Evolutionary conservation across 1,140 invertebrate species (phyloP).

Genomic region (Rhysida immarginata): DNA sequence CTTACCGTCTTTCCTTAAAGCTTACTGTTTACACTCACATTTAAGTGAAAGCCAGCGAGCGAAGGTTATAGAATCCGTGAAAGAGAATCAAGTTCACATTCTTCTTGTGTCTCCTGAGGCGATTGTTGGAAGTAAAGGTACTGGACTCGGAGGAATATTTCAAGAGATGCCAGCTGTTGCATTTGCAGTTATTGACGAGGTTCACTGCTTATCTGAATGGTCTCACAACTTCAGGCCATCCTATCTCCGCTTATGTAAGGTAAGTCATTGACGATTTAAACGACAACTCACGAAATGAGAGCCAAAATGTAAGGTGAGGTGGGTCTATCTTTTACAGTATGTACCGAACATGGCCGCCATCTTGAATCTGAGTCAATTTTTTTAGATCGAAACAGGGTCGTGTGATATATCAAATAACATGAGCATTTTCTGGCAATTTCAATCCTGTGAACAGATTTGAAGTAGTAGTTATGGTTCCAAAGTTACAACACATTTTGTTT

Average conservation of each 20-base stretch:
- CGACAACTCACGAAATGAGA: too few species aligned
- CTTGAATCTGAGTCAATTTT: too few species aligned
- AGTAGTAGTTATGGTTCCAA: too few species aligned
- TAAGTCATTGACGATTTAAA: too few species aligned
- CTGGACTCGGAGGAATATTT: constrained; percentile 46
- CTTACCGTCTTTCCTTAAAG: constrained; percentile 60
- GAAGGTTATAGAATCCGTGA: constrained; percentile 54
- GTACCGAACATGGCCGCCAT: too few species aligned
- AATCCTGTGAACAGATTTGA: too few species aligned
- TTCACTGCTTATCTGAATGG: constrained; percentile 94
- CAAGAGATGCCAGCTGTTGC: constrained; percentile 73
- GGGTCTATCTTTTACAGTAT: too few species aligned
- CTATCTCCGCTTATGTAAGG: constrained; percentile 80
- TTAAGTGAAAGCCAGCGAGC: constrained; percentile 55
- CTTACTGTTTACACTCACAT: constrained; percentile 74
- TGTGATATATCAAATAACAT: too few species aligned
- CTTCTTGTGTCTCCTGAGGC: constrained; percentile 82
- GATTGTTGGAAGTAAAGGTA: constrained; percentile 44
- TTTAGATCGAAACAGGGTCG: too few species aligned
- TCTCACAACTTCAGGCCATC: constrained; percentile 96
- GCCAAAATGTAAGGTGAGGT: too few species aligned
- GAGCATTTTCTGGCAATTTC: too few species aligned
- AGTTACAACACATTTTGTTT: too few species aligned
- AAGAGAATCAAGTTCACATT: constrained; percentile 55
- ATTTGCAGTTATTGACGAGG: constrained; percentile 93